phyloP scores from a whole-genome alignment of 2,888 invertebrate genomes.

The Ormyrus pomaceus region DNA sequence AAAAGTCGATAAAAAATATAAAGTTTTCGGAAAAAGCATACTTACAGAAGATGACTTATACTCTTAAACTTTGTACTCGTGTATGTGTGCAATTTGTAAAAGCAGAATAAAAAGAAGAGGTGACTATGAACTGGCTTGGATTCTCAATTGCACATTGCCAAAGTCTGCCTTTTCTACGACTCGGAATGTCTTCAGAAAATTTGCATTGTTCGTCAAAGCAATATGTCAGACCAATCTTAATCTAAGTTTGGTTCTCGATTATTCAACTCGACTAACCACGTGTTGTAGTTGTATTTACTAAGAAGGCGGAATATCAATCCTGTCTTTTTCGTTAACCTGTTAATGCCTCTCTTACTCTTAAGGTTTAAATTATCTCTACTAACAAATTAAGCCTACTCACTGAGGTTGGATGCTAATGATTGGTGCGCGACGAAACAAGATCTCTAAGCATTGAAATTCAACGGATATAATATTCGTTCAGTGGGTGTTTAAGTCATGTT shows the following conservation, averaged over 20 bases:
- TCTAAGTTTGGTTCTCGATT: slow-evolving; percentile 52
- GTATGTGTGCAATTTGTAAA: slow-evolving; percentile 43
- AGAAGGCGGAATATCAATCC: slow-evolving; percentile 37
- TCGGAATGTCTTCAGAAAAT: slow-evolving; percentile 52
- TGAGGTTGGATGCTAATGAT: slow-evolving; percentile 18
- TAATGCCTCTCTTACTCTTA: slow-evolving; percentile 52
- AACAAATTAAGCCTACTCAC: slow-evolving; percentile 37
- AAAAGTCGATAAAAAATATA: slow-evolving; percentile 30
- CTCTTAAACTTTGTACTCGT: slow-evolving; percentile 40
- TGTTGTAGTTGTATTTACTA: slow-evolving; percentile 33
- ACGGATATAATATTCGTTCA: not conserved
- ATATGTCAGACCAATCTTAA: slow-evolving; percentile 48
- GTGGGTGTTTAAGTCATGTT: slow-evolving; percentile 7
- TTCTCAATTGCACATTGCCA: slow-evolving; percentile 43
- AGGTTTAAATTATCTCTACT: slow-evolving; percentile 7
- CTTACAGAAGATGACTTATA: slow-evolving; percentile 3
- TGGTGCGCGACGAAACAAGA: slow-evolving; percentile 21
- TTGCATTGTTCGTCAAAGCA: slow-evolving; percentile 21
- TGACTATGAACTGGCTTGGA: slow-evolving; percentile 23
- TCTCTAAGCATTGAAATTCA: no score
- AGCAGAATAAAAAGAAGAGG: slow-evolving; percentile 18
- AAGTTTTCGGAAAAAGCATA: slow-evolving; percentile 25
- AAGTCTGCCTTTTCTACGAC: slow-evolving; percentile 24
- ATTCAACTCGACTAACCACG: slow-evolving; percentile 27
- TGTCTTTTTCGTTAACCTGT: slow-evolving; percentile 20